Evolutionary conservation across 2,888 invertebrate genomes (phyloP).

Genomic region (Catocala sponsa): DNA sequence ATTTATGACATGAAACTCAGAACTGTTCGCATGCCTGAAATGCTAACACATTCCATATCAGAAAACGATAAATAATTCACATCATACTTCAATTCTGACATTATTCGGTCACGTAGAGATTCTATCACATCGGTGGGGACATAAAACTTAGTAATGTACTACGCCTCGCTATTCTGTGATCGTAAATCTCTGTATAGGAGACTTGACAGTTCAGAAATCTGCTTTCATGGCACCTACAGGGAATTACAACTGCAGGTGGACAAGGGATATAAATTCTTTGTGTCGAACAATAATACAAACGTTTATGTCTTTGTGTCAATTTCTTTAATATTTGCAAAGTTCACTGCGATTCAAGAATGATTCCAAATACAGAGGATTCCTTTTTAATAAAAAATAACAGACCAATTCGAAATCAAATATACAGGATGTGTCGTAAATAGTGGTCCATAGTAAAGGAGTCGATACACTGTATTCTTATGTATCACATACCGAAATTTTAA

Average conservation of each 20-base stretch:
- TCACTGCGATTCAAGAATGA: too few relatives aligned
- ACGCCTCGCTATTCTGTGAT: slow-evolving; percentile 30
- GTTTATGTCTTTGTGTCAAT: not conserved
- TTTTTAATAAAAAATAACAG: too few relatives aligned
- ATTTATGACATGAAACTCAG: not conserved
- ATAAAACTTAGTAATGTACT: slow-evolving; percentile 29
- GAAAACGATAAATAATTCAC: slow-evolving; percentile 11
- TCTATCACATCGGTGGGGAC: slow-evolving; percentile 21
- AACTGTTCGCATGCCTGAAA: not conserved
- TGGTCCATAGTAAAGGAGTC: too few relatives aligned
- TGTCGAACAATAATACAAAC: not conserved
- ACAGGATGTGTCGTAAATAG: too few relatives aligned
- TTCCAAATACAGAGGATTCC: too few relatives aligned
- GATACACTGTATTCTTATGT: too few relatives aligned
- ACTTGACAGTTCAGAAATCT: slow-evolving; percentile 15
- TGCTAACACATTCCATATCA: slow-evolving; percentile 1
- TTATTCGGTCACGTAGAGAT: slow-evolving; percentile 42
- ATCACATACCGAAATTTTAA: too few relatives aligned
- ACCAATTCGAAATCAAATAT: too few relatives aligned
- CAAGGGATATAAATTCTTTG: too few relatives aligned
- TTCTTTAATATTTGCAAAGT: too few relatives aligned
- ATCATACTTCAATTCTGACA: not conserved
- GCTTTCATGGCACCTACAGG: slow-evolving; percentile 6
- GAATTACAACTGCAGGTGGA: not conserved
- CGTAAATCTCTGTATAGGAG: slow-evolving; percentile 45